phyloP scores from a whole-genome alignment of 1,140 invertebrate genomes.

The Drosophila auraria region DNA sequence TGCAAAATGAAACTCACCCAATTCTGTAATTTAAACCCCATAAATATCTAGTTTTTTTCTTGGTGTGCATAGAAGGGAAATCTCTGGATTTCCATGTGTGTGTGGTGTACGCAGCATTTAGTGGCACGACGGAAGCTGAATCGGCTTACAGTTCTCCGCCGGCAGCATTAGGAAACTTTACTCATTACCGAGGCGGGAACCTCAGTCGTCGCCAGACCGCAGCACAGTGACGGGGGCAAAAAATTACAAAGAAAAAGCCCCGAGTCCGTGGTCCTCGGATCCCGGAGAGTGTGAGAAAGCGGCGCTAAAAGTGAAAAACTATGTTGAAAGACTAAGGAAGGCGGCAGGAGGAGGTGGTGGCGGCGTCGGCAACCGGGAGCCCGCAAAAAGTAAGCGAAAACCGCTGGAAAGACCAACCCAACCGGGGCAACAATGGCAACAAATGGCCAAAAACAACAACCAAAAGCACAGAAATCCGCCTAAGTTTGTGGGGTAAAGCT shows the following conservation, averaged over 20 bases:
- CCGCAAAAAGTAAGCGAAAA: slow-evolving; percentile 61
- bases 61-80: slow-evolving; percentile 5
- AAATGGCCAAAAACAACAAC: slow-evolving; percentile 32
- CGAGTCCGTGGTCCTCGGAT: not conserved
- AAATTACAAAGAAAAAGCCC: slow-evolving; percentile 34
- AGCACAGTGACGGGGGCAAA: slow-evolving; percentile 52
- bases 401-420: slow-evolving; percentile 67
- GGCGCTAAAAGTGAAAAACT: slow-evolving; percentile 79
- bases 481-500: slow-evolving; percentile 78
- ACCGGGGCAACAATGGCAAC: slow-evolving; percentile 24
- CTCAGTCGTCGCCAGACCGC: slow-evolving; percentile 72
- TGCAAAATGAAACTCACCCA: too few species aligned
- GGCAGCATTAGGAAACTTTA: slow-evolving; percentile 81
- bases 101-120: slow-evolving; percentile 62
- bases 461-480: slow-evolving; percentile 69
- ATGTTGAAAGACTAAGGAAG: slow-evolving; percentile 60
- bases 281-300: slow-evolving; percentile 38
- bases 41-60: not conserved
- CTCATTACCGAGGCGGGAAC: slow-evolving; percentile 73
- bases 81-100: slow-evolving; percentile 35
- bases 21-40: too few species aligned
- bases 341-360: slow-evolving; percentile 8
- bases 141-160: slow-evolving; percentile 70
- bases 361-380: not conserved
- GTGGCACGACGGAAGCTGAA: slow-evolving; percentile 31